These are phyloP conservation scores for Musca domestica DNA, from an alignment of 1,140 invertebrate species.

Conservation along the genomic window DNA sequence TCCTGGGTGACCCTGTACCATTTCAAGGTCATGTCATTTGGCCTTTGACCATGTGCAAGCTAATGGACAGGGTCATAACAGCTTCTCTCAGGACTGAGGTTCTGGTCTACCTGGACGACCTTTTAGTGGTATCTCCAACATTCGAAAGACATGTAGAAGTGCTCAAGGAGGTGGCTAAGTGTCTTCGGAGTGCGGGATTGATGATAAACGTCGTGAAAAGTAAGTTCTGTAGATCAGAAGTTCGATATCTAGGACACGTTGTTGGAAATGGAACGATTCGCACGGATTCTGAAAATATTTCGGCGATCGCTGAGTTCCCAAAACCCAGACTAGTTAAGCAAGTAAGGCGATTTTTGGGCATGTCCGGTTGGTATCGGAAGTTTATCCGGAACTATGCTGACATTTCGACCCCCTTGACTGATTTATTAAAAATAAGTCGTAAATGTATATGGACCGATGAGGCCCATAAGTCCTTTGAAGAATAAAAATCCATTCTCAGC, in stretches of 20 bases:
- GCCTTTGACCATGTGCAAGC: neutral
- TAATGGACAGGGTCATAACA: slow-evolving; percentile 15
- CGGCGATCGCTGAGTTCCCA: slow-evolving; percentile 14
- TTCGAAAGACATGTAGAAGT: slow-evolving; percentile 8
- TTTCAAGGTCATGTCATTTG: too few relatives aligned
- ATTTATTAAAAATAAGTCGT: slow-evolving; percentile 42
- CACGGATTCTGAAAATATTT: slow-evolving; percentile 14
- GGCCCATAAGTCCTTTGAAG: slow-evolving; percentile 19
- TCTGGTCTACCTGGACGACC: too few relatives aligned
- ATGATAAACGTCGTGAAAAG: slow-evolving; percentile 28
- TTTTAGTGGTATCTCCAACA: too few relatives aligned
- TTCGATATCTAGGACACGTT: slow-evolving; percentile 20
- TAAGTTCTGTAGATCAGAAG: slow-evolving; percentile 50
- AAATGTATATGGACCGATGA: too few relatives aligned
- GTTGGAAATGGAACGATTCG: slow-evolving; percentile 34
- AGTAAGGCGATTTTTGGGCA: slow-evolving; percentile 14
- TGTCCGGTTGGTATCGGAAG: slow-evolving; percentile 15
- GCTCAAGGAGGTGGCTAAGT: slow-evolving; percentile 2
- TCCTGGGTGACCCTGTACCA: slow-evolving; percentile 7
- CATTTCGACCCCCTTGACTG: slow-evolving; percentile 41
- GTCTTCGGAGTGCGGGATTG: neutral
- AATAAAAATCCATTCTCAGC: slow-evolving; percentile 24
- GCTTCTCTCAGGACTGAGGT: too few relatives aligned
- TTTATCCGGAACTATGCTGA: slow-evolving; percentile 2
- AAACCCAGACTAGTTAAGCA: neutral